Base-by-base conservation (phyloP, 2,888 invertebrate species). In the Coleophora flavipennella region DNA sequence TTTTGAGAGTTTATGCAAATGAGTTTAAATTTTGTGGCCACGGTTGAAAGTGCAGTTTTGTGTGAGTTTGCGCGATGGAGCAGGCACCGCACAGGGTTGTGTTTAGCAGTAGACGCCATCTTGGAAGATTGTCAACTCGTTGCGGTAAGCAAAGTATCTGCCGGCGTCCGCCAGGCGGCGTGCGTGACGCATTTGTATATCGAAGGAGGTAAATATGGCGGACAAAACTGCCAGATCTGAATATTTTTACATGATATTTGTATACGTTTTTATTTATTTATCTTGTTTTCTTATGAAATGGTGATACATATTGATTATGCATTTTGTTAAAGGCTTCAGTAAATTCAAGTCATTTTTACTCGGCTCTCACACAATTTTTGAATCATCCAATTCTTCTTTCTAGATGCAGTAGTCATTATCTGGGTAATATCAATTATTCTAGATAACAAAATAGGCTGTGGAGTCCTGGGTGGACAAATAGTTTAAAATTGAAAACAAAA, bases 201-300 rank as follows among this genome's bases (percentile, higher is more conserved):
- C 58, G 57, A 54, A 55, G 20, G 6, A 20, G 20, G 20, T 61
- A 69, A 70, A 69, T 65, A 72, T 74, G 78, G 75, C 76, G 43
- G 65, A 63, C 65, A 54, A 62, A 59, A 44, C 60, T 59, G 54
- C 53, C 50, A 53, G 55, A 57, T 70, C 71, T 77, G 79, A 80
- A 83, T 83, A 83, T 78, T 77, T 81, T 83, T 75, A 67, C 79
- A 83, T 81, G 52, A 49, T 40, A 50, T 56, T 46, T 50, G 53
- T 48, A 44, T 46, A 42, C 42, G 42, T 51, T 52, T 52, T 32
- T 32, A 43, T 29, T 8, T 27, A n/a, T 29, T 9, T 29, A 6
- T 29, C 11, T 29, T 1, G 29, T 29, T 29, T 29, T 7, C 4
- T 27, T 9, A 11, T 11, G 29, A n/a, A 29, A 29, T 29, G 3